phyloP scores from a whole-genome alignment of 1,140 invertebrate genomes.

The Prorops nasuta region DNA sequence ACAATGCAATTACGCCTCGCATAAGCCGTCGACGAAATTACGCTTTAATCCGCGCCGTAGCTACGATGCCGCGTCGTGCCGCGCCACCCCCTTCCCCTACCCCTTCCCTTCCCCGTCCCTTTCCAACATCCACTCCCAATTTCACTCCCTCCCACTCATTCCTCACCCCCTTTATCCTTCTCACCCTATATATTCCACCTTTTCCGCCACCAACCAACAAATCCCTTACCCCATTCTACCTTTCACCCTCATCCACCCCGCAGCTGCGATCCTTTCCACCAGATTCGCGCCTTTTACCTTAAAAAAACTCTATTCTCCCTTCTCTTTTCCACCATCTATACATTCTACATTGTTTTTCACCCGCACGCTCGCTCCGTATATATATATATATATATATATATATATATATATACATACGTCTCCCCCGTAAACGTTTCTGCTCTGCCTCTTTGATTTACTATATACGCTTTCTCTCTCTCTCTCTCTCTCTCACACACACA shows the following conservation, averaged over 20 bases:
- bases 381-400: no score
- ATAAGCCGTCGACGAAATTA: conserved; percentile 52
- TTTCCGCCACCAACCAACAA: neutral
- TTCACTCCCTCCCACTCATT: neutral
- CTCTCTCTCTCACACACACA: neutral
- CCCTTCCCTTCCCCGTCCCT: neutral
- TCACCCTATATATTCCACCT: no score
- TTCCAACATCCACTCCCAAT: neutral
- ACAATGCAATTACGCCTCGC: conserved; percentile 53
- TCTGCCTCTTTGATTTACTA: no score
- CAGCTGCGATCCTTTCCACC: neutral
- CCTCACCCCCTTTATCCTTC: neutral
- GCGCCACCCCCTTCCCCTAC: no score
- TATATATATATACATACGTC: no score
- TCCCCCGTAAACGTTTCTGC: no score
- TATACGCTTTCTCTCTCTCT: neutral
- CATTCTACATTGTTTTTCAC: neutral
- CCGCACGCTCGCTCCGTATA: neutral
- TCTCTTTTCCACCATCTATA: neutral
- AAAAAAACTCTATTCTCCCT: neutral
- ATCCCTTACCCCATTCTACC: no score
- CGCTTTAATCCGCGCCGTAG: conserved; percentile 43
- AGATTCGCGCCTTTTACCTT: neutral
- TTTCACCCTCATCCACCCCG: neutral
- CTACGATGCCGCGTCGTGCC: neutral